phyloP scores from a whole-genome alignment of 1,140 invertebrate genomes.

The Nephila pilipes region DNA sequence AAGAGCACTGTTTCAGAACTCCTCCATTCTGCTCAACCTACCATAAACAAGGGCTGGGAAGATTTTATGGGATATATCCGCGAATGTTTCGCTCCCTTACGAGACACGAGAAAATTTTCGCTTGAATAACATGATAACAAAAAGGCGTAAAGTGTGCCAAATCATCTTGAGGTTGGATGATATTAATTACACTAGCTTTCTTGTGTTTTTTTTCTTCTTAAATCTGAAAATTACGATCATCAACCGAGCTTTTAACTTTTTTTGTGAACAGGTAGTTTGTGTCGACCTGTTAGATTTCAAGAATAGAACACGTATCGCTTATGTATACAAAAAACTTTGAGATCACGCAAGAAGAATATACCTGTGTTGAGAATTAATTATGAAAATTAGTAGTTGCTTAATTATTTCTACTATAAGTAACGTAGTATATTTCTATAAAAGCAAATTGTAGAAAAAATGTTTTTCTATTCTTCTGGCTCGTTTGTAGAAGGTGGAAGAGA shows the following conservation, averaged over 20 bases:
- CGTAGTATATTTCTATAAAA: too few relatives aligned
- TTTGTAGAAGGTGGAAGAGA: too few relatives aligned
- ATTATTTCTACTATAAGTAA: too few relatives aligned
- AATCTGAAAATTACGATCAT: too few relatives aligned
- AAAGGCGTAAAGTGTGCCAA: background rate
- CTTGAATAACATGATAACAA: background rate
- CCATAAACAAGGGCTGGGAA: conserved; percentile 40
- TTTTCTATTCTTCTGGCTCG: too few relatives aligned
- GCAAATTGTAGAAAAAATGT: too few relatives aligned
- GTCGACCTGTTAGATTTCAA: too few relatives aligned
- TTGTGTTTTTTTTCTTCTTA: background rate
- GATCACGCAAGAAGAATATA: too few relatives aligned
- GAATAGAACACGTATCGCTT: too few relatives aligned
- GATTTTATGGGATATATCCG: conserved; percentile 28
- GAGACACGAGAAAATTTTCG: background rate
- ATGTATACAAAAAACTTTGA: too few relatives aligned
- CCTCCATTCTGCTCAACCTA: conserved; percentile 35
- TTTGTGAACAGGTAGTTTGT: background rate
- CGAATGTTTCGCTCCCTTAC: background rate
- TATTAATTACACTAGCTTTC: background rate
- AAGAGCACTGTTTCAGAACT: background rate
- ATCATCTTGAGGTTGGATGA: background rate
- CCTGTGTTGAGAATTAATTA: too few relatives aligned
- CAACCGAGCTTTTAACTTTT: background rate
- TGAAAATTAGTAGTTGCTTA: too few relatives aligned